These are phyloP conservation scores for Anas georgica DNA, from an alignment of 2,797 vertebrate species.

Conservation along the genomic window DNA sequence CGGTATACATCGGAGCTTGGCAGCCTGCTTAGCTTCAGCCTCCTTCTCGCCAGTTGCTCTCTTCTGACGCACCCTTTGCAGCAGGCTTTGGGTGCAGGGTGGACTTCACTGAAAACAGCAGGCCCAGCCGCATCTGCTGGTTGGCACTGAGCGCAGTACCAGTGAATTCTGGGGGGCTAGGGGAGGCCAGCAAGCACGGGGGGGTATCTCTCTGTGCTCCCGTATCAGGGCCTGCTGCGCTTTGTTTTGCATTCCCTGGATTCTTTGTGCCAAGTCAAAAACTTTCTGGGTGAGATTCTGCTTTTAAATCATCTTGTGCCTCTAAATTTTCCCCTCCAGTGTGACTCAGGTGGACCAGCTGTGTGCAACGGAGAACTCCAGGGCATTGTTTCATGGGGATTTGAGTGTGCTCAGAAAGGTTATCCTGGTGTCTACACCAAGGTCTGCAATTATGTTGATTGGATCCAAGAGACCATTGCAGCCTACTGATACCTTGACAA, in stretches of 20 bases:
- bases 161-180: background rate
- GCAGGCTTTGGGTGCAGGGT: background rate
- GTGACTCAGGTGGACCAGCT: conserved; percentile 84
- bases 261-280: background rate
- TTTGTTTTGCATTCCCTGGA: background rate
- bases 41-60: background rate
- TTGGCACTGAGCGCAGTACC: too few species aligned
- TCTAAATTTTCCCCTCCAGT: conserved; percentile 56
- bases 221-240: background rate
- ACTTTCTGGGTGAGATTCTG: background rate
- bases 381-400: conserved; percentile 84
- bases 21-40: background rate
- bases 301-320: background rate
- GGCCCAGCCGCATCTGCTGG: background rate
- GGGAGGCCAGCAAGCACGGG: background rate
- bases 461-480: conserved; percentile 58
- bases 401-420: conserved; percentile 75
- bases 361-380: conserved; percentile 80
- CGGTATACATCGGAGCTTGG: background rate
- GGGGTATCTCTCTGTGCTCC: background rate
- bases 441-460: conserved; percentile 65
- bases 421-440: conserved; percentile 83
- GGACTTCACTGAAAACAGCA: background rate
- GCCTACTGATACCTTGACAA: background rate
- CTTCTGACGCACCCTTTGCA: background rate